Conservation (phyloP, 2,113 vertebrate genomes). For the Solenodon paradoxus region DNA sequence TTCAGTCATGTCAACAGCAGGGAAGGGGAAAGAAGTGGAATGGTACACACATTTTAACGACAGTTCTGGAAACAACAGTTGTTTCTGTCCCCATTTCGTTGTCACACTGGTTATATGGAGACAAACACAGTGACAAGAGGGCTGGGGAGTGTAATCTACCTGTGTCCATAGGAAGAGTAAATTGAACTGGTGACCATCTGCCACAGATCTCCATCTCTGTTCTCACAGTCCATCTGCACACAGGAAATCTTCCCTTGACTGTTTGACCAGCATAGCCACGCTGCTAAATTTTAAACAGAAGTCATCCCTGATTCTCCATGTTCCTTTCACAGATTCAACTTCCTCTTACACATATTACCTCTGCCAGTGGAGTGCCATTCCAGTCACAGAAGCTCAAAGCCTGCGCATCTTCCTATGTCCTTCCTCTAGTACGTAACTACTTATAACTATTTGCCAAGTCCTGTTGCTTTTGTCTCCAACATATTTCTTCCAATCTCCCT, state of each 20-base stretch:
- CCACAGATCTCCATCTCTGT: not conserved
- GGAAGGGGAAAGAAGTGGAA: not conserved
- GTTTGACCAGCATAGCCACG: not conserved
- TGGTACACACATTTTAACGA: fast-evolving
- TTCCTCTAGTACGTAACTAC: not conserved
- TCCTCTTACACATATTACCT: not conserved
- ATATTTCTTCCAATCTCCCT: not conserved
- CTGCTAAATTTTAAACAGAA: not conserved
- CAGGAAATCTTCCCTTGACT: not conserved
- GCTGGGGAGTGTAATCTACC: not conserved
- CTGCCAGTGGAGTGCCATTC: not conserved
- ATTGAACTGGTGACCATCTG: not conserved
- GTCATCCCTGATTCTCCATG: not conserved
- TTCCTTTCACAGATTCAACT: not conserved
- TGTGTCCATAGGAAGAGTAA: too few species aligned
- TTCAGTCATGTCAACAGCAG: not conserved
- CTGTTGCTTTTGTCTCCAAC: not conserved
- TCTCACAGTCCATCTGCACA: not conserved
- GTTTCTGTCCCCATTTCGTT: not conserved
- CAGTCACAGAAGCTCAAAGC: not conserved
- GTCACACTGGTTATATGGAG: not conserved
- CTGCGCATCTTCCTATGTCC: not conserved
- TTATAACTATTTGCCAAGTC: not conserved
- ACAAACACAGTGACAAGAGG: not conserved
- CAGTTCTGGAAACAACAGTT: not conserved